Conservation (phyloP, 1,140 invertebrate genomes). For the Drosophila lowei region DNA sequence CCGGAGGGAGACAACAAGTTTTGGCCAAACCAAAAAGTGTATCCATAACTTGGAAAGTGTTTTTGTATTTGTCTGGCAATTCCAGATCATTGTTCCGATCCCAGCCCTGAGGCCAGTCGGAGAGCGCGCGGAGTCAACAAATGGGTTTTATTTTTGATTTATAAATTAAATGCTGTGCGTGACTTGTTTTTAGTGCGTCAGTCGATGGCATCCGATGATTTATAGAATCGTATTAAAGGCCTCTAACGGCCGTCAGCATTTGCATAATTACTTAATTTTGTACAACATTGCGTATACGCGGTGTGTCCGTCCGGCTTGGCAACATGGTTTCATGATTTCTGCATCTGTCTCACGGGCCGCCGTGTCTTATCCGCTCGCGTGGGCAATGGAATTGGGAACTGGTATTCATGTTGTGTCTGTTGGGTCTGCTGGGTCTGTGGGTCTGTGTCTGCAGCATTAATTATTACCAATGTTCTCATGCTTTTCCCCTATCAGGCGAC, state of each 20-base stretch:
- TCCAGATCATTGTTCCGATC: constrained; percentile 34
- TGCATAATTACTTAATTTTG: constrained; percentile 77
- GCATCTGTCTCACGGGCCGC: constrained; percentile 28
- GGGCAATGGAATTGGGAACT: constrained; percentile 16
- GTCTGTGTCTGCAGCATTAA: constrained; percentile 43
- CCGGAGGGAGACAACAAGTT: constrained; percentile 9
- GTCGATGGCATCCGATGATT: constrained; percentile 54
- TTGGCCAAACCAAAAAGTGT: constrained; percentile 1
- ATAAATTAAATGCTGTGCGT: constrained; percentile 61
- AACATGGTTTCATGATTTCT: constrained; percentile 42
- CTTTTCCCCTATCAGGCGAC: constrained; percentile 46
- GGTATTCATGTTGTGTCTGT: neutral
- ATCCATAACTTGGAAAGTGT: constrained; percentile 44
- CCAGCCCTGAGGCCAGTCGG: constrained; percentile 1
- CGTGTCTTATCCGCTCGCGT: constrained; percentile 32
- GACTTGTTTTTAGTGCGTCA: constrained; percentile 55
- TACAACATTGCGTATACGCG: constrained; percentile 59
- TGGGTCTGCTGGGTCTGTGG: neutral
- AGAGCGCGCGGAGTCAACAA: constrained; percentile 2
- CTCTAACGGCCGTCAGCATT: constrained; percentile 54
- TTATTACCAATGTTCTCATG: constrained; percentile 48
- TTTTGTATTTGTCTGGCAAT: constrained; percentile 11
- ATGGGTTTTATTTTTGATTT: constrained; percentile 16
- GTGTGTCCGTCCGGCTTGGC: constrained; percentile 12
- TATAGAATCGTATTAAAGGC: constrained; percentile 67